phyloP scores from a whole-genome alignment of 2,888 invertebrate species.

The Erynnis tages region DNA sequence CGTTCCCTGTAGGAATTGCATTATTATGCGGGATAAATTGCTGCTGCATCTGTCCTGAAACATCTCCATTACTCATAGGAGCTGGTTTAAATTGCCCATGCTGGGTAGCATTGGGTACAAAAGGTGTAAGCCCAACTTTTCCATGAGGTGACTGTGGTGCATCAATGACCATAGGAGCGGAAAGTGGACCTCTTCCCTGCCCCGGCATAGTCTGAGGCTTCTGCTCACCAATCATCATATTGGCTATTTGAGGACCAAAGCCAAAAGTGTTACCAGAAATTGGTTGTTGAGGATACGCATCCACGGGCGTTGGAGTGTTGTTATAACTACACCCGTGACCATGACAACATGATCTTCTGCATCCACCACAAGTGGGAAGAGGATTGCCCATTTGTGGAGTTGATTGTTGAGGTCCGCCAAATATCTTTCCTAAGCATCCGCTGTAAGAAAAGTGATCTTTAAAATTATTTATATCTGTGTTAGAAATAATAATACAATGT shows the following conservation, averaged over 20 bases:
- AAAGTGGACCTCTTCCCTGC: slow-evolving; percentile 28
- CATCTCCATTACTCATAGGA: slow-evolving; percentile 1
- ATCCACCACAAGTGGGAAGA: slow-evolving; percentile 44
- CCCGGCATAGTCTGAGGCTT: slow-evolving; percentile 32
- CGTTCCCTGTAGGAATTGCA: background rate
- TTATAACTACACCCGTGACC: slow-evolving; percentile 41
- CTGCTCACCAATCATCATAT: slow-evolving; percentile 51
- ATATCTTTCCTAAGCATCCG: slow-evolving; percentile 73
- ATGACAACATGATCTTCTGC: slow-evolving; percentile 45
- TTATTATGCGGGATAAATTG: background rate
- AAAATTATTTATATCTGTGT: background rate
- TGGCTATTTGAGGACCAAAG: slow-evolving; percentile 61
- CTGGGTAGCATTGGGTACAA: slow-evolving; percentile 10
- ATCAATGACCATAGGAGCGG: slow-evolving; percentile 38
- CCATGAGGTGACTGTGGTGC: slow-evolving; percentile 46
- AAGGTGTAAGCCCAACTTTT: slow-evolving; percentile 38
- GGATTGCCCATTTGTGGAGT: slow-evolving; percentile 33
- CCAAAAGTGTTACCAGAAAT: slow-evolving; percentile 41
- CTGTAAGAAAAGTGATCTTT: slow-evolving; percentile 43
- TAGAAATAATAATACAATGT: too few species aligned
- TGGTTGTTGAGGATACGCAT: slow-evolving; percentile 5
- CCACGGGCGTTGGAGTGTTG: slow-evolving; percentile 23
- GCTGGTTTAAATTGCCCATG: background rate
- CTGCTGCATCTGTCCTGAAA: slow-evolving; percentile 9
- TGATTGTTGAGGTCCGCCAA: slow-evolving; percentile 46